These are phyloP conservation scores for Panzeria rudis DNA, from an alignment of 2,888 invertebrate species.

Conservation along the genomic window DNA sequence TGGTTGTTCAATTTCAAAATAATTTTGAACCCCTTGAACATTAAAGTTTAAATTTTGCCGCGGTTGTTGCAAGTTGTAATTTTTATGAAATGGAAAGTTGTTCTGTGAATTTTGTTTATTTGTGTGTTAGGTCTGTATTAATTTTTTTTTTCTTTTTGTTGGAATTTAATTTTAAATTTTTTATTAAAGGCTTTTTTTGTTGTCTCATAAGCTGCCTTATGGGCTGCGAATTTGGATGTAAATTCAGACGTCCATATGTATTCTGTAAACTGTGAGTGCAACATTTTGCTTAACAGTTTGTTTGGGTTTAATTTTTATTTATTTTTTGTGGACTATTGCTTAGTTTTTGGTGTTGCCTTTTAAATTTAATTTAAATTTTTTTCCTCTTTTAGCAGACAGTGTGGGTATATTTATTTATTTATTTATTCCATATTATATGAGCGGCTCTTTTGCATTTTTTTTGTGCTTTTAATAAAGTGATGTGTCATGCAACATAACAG, in stretches of 20 bases:
- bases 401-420: constrained; percentile 68
- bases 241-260: constrained; percentile 25
- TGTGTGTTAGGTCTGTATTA: constrained; percentile 53
- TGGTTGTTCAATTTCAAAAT: constrained; percentile 17
- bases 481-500: constrained; percentile 67
- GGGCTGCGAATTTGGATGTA: constrained; percentile 21
- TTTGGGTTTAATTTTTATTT: constrained; percentile 33
- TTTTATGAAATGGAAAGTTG: constrained; percentile 72
- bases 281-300: constrained; percentile 58
- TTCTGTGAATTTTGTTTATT: constrained; percentile 61
- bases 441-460: constrained; percentile 44
- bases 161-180: constrained; percentile 40
- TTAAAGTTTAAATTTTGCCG: neutral
- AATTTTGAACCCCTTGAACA: constrained; percentile 52
- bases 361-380: constrained; percentile 18
- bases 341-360: constrained; percentile 42
- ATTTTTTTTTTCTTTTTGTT: constrained; percentile 44
- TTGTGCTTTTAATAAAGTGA: constrained; percentile 37
- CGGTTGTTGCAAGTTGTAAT: constrained; percentile 16
- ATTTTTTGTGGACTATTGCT: neutral
- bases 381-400: constrained; percentile 51
- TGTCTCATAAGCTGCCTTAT: constrained; percentile 24
- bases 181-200: constrained; percentile 8
- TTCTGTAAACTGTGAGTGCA: constrained; percentile 50
- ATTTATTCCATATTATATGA: constrained; percentile 65